phyloP scores from a whole-genome alignment of 2,888 invertebrate species.

The Scaptomyza tumidula region DNA sequence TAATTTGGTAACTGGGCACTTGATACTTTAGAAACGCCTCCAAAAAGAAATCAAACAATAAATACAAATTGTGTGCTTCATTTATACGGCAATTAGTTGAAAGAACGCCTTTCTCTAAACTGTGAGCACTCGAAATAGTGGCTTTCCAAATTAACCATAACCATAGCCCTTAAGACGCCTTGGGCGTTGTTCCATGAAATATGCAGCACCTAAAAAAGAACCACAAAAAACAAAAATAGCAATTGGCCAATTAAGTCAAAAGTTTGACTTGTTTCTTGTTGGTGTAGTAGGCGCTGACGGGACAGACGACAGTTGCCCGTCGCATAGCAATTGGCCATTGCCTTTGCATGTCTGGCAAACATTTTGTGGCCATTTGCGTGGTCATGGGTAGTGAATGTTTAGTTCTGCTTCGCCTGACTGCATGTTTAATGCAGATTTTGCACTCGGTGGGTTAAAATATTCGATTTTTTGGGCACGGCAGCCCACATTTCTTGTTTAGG shows the following conservation, averaged over 20 bases:
- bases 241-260: conserved; percentile 74
- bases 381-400: conserved; percentile 13
- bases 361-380: conserved; percentile 71
- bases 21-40: not conserved
- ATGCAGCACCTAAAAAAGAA: conserved; percentile 60
- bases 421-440: conserved; percentile 71
- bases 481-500: conserved; percentile 43
- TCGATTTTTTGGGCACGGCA: conserved; percentile 45
- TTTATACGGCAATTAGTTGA: conserved; percentile 53
- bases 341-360: conserved; percentile 62
- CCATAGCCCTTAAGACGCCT: conserved; percentile 21
- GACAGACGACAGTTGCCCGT: not conserved
- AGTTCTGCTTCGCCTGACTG: conserved; percentile 19
- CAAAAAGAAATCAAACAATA: not conserved
- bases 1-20: conserved; percentile 10
- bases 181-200: conserved; percentile 36
- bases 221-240: conserved; percentile 43
- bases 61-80: conserved; percentile 14
- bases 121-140: conserved; percentile 23
- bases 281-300: not conserved
- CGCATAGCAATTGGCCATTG: conserved; percentile 23
- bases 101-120: conserved; percentile 37
- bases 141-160: conserved; percentile 21
- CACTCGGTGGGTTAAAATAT: conserved; percentile 45
- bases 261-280: conserved; percentile 48